phyloP scores from a whole-genome alignment of 2,113 vertebrate genomes.

The Struthidea cinerea region DNA sequence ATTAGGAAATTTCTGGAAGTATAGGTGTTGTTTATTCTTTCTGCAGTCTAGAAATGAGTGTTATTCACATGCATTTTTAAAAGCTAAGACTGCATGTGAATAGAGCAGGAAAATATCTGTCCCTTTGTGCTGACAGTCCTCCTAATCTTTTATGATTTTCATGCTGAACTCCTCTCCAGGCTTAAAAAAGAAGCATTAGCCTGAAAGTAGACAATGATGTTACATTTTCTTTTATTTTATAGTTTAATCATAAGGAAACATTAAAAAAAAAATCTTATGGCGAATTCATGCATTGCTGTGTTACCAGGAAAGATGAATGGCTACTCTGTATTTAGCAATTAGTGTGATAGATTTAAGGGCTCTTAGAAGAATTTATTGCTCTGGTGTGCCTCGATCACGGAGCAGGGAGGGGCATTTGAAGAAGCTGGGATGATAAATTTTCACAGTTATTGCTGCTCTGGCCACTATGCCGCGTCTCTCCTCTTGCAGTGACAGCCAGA shows the following conservation, averaged over 20 bases:
- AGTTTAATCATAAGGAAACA: not conserved
- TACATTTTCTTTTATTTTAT: not conserved
- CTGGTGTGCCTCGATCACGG: not conserved
- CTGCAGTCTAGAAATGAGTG: not conserved
- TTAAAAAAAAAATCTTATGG: not conserved
- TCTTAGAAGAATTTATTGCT: slow-evolving; percentile 52
- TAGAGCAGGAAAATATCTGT: not conserved
- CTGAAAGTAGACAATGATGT: not conserved
- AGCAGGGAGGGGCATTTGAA: not conserved
- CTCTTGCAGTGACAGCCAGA: not conserved
- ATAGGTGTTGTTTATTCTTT: not conserved
- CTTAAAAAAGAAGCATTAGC: not conserved
- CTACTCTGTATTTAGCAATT: not conserved
- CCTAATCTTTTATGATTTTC: not conserved
- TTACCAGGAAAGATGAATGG: not conserved
- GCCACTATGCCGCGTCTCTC: not conserved
- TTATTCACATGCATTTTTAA: not conserved
- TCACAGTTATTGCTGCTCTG: not conserved
- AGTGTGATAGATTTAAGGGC: slow-evolving; percentile 44
- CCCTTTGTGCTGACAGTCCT: not conserved
- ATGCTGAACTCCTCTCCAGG: not conserved
- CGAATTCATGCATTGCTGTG: not conserved
- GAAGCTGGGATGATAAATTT: slow-evolving; percentile 2
- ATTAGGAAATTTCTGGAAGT: not conserved
- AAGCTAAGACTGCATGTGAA: not conserved